Evolutionary conservation across 1,140 invertebrate species (phyloP).

Genomic region (Drosophila setifemur): DNA sequence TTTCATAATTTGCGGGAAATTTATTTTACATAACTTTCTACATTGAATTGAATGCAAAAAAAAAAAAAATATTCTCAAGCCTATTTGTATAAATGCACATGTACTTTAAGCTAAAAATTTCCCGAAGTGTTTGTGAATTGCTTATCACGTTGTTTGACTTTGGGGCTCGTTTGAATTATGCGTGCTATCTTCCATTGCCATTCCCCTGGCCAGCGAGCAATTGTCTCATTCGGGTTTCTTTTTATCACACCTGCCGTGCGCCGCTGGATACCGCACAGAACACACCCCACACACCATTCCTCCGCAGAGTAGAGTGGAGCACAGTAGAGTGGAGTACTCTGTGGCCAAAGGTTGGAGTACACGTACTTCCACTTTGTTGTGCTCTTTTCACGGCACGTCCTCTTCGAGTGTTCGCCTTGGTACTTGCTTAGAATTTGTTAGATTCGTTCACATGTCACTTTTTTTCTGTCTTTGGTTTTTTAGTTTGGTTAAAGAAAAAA

Average conservation of each 20-base stretch:
- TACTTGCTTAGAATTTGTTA: conserved; percentile 49
- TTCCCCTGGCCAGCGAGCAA: conserved; percentile 27
- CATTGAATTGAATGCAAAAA: too few relatives aligned
- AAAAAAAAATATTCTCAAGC: too few relatives aligned
- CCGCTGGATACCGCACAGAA: conserved; percentile 49
- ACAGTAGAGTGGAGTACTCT: conserved; percentile 21
- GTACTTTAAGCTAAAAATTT: too few relatives aligned
- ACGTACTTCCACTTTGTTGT: conserved; percentile 39
- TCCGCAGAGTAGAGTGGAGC: background rate
- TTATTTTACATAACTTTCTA: too few relatives aligned
- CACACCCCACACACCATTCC: conserved; percentile 13
- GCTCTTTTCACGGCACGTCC: conserved; percentile 48
- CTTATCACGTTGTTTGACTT: conserved; percentile 75
- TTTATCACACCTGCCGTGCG: conserved; percentile 73
- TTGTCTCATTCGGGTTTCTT: conserved; percentile 46
- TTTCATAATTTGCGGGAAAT: too few relatives aligned
- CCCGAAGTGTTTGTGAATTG: conserved; percentile 48
- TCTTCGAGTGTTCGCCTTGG: conserved; percentile 45
- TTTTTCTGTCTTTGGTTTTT: background rate
- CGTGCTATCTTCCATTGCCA: conserved; percentile 61
- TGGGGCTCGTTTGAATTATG: conserved; percentile 67
- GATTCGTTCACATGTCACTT: conserved; percentile 4
- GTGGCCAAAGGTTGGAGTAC: conserved; percentile 22
- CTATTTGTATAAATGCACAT: too few relatives aligned
- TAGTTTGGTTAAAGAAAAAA: background rate